phyloP scores from a whole-genome alignment of 2,113 vertebrate species.

The Megalops atlanticus region DNA sequence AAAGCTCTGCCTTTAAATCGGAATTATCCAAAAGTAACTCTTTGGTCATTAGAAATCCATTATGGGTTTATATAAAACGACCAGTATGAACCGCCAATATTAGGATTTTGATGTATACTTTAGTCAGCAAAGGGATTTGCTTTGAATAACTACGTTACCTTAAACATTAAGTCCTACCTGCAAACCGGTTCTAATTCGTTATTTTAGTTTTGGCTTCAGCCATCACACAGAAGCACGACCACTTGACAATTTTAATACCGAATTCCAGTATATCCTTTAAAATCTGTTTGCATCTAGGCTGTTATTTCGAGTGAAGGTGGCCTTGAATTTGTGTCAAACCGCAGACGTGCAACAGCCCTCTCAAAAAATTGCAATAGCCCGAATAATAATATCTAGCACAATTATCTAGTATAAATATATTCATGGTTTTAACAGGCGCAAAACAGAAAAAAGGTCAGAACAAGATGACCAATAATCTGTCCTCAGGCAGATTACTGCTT shows the following conservation, averaged over 20 bases:
- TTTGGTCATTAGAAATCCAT: not conserved
- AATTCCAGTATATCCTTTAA: not conserved
- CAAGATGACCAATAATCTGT: not conserved
- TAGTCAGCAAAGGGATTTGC: not conserved
- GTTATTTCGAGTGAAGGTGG: not conserved
- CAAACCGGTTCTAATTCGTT: not conserved
- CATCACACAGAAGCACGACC: not conserved
- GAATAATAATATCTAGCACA: not conserved
- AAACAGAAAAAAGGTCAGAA: too few relatives aligned
- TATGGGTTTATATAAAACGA: not conserved
- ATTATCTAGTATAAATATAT: not conserved
- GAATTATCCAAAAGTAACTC: not conserved
- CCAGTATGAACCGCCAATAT: not conserved
- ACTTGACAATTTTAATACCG: not conserved
- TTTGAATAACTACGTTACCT: too few relatives aligned
- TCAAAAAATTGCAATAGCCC: slow-evolving; percentile 2
- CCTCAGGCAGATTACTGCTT: not conserved
- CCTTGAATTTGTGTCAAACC: not conserved
- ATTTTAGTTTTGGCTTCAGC: too few relatives aligned
- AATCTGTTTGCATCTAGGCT: not conserved
- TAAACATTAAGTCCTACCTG: too few relatives aligned
- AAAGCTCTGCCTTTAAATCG: slow-evolving; percentile 11
- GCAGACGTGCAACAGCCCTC: not conserved
- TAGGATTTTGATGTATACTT: not conserved
- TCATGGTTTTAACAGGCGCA: too few relatives aligned